Evolutionary conservation across 2,113 vertebrate genomes (phyloP), one percentile per base, ranked within the genome.

Genomic region (Stictonetta naevosa): DNA sequence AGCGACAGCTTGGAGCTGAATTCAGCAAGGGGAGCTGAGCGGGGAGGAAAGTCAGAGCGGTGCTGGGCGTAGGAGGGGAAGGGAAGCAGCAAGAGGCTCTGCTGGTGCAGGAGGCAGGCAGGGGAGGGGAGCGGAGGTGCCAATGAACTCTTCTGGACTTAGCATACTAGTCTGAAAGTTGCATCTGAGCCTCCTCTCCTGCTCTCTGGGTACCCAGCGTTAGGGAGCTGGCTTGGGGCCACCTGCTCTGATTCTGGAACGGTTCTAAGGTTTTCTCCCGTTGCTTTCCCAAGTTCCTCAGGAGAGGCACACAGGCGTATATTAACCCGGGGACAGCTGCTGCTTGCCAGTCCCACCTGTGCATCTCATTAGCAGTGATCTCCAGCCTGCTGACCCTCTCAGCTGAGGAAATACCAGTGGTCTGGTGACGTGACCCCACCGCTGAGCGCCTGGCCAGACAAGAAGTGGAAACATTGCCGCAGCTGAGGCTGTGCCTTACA

Each of bases 261-360:
- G 3, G 71, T 79, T 96, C 87, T 95, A 56, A 8, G 60, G 63
- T 88, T 92, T 93, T 94, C 63, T 87, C 31, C 88, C 75, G 92
- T 78, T 56, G 26, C 55, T 64, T 86, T 95, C 81, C 85, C 83
- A 62, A 53, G 64, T 40, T 87, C 38, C 48, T 78, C 63, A 80
- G 82, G 59, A 75, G 44, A 83, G 62, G 76, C 85, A 92, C 77
- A 58, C 14, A 75, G 77, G 53, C 55, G 13, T 74, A 16, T 42
- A 33, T 76, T 87, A 81, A 91, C 82, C n/a, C 78, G 17, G 71
- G 62, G 85, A 79, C 90, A 93, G 90, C 71, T 82, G 83, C 86
- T 83, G 42, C 90, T 93, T 83, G 86, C 93, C 80, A 91, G 75
- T 84, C 95, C 86, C 97, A 96, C 92, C 93, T 93, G 87, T 52